These are phyloP conservation scores for Acleris sparsana DNA, from an alignment of 2,888 invertebrate species.

Conservation along the genomic window DNA sequence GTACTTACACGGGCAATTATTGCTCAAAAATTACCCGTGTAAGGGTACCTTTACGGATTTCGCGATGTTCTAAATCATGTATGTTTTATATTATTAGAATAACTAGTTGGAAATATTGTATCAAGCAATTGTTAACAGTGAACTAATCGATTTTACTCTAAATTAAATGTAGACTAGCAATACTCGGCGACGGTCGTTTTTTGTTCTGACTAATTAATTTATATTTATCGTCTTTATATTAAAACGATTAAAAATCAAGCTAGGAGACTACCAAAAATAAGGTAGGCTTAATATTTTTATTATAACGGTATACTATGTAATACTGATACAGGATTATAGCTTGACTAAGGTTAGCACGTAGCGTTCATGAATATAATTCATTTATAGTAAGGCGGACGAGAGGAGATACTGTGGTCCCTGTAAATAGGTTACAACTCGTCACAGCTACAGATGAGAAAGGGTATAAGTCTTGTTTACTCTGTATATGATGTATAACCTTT, in stretches of 20 bases:
- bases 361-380: slow-evolving; percentile 66
- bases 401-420: too few relatives aligned
- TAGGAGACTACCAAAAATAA: slow-evolving; percentile 74
- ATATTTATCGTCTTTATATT: slow-evolving; percentile 26
- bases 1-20: too few relatives aligned
- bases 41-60: too few relatives aligned
- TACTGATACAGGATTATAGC: slow-evolving; percentile 60
- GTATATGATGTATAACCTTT: too few relatives aligned
- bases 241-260: slow-evolving; percentile 50
- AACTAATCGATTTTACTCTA: slow-evolving; percentile 14
- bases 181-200: slow-evolving; percentile 16
- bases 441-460: too few relatives aligned
- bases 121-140: not conserved
- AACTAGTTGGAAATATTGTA: slow-evolving; percentile 5
- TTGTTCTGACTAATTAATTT: slow-evolving; percentile 22
- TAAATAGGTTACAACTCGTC: too few relatives aligned
- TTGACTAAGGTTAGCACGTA: slow-evolving; percentile 47
- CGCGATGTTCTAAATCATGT: too few relatives aligned
- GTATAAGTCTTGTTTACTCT: too few relatives aligned
- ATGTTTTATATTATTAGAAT: slow-evolving; percentile 7
- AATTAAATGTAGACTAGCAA: slow-evolving; percentile 25
- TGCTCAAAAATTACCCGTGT: too few relatives aligned
- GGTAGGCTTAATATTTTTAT: slow-evolving; percentile 58
- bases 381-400: slow-evolving; percentile 31
- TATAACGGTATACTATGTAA: slow-evolving; percentile 60